A percentile compares a stretch with the other conserved stretches of the same genome.
phyloP scores from a whole-genome alignment of 92 coral and sea anemone genomes.

The Zoanthus gigantus region DNA sequence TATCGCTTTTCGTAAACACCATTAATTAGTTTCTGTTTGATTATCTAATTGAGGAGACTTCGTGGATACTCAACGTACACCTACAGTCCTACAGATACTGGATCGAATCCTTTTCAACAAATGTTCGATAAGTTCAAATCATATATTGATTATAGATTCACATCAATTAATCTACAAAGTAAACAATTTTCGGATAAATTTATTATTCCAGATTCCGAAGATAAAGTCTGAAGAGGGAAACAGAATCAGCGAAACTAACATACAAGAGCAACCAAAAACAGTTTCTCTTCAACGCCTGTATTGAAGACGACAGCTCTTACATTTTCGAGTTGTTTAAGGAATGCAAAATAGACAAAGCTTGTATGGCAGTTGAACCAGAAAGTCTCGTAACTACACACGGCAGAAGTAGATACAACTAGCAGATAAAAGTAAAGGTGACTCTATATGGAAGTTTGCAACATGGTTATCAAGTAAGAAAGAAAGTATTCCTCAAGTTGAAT shows the following conservation, averaged over 20 bases:
- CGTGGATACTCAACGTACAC: background rate
- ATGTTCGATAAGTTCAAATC: conserved; percentile 15
- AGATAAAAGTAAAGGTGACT: no score
- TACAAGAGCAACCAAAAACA: conserved; percentile 50
- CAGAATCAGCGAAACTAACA: conserved; percentile 22
- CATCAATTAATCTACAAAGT: conserved; percentile 6
- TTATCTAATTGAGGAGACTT: background rate
- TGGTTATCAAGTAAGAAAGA: no score
- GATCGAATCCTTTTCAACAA: background rate
- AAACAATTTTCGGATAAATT: background rate
- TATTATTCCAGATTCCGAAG: conserved; percentile 11
- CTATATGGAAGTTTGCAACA: no score
- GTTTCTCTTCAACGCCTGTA: conserved; percentile 32
- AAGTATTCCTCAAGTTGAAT: no score
- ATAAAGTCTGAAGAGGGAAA: conserved; percentile 7
- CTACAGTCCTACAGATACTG: background rate
- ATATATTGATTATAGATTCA: conserved; percentile 6
- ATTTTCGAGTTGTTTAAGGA: background rate
- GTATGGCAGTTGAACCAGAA: background rate
- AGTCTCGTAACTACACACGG: background rate
- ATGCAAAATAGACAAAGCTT: background rate
- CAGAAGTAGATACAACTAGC: no score
- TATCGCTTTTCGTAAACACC: conserved; percentile 14
- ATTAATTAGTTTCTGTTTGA: background rate
- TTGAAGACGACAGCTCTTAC: conserved; percentile 37